Percentiles rank a stretch among this genome's conserved stretches.
Conservation (phyloP, 2,888 invertebrate genomes). For the Hymenopus coronatus region DNA sequence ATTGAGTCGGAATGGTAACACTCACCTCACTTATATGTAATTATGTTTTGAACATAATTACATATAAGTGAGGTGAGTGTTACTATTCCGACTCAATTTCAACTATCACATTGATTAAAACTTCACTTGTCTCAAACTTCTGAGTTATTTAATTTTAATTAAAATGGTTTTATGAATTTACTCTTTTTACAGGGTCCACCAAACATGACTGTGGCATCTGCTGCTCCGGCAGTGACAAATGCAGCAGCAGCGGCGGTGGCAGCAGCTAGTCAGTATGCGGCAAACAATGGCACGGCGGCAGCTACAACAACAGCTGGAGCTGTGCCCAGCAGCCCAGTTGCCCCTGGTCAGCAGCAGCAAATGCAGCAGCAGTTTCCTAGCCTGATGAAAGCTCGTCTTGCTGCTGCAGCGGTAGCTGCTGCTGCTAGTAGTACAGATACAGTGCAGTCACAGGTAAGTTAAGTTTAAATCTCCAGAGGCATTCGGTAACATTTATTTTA, state of each 20-base stretch:
- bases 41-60: too few relatives aligned
- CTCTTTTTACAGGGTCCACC: slow-evolving; percentile 19
- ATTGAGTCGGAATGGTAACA: too few relatives aligned
- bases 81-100: too few relatives aligned
- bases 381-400: slow-evolving; percentile 56
- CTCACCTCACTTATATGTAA: too few relatives aligned
- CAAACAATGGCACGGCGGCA: slow-evolving; percentile 16
- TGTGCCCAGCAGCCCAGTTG: slow-evolving; percentile 21
- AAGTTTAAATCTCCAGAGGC: neutral
- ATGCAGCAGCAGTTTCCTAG: slow-evolving; percentile 56
- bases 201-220: slow-evolving; percentile 24
- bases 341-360: slow-evolving; percentile 36
- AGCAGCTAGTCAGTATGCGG: slow-evolving; percentile 36
- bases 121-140: too few relatives aligned
- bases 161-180: too few relatives aligned
- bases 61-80: too few relatives aligned
- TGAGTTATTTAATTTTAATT: too few relatives aligned
- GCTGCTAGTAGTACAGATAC: slow-evolving; percentile 11
- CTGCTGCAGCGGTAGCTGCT: slow-evolving; percentile 40
- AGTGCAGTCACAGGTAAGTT: neutral
- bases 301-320: neutral
- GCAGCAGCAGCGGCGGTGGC: slow-evolving; percentile 39
- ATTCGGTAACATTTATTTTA: neutral
- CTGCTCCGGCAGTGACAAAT: slow-evolving; percentile 38
- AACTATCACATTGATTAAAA: too few relatives aligned